phyloP scores from a whole-genome alignment of 2,797 vertebrate genomes.

The Falco columbarius region DNA sequence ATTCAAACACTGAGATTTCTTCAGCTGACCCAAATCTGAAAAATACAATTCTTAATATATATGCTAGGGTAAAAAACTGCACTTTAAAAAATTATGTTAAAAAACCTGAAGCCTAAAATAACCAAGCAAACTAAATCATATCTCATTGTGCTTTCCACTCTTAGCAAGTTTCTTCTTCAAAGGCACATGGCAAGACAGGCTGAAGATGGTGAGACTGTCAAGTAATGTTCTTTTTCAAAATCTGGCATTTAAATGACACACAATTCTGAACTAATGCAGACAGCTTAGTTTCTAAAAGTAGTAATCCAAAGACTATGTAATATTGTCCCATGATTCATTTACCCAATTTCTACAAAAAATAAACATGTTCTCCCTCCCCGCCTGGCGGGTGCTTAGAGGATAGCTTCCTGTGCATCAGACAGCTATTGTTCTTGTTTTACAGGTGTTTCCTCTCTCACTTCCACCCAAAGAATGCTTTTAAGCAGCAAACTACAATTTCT shows the following conservation, averaged over 20 bases:
- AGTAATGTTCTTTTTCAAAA: neutral
- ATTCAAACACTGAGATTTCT: neutral
- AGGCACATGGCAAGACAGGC: neutral
- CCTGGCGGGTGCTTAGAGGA: conserved; percentile 59
- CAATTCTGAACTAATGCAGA: neutral
- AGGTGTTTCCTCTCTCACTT: conserved; percentile 88
- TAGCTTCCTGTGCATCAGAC: conserved; percentile 84
- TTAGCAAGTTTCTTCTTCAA: neutral
- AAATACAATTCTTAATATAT: neutral
- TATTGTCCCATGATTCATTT: neutral
- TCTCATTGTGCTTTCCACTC: neutral
- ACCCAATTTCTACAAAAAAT: neutral
- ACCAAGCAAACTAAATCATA: neutral
- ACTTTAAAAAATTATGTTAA: neutral
- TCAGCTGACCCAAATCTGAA: neutral
- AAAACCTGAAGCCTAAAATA: neutral
- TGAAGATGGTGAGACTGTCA: neutral
- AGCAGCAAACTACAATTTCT: conserved; percentile 17
- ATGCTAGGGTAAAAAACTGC: neutral
- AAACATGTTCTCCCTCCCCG: conserved; percentile 39
- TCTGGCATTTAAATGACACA: neutral
- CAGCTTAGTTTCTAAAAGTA: neutral
- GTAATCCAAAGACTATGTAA: neutral
- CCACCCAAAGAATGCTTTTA: conserved; percentile 40
- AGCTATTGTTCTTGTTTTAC: conserved; percentile 83